Conservation (phyloP, 2,113 vertebrate species). For the Butorides virescens region DNA sequence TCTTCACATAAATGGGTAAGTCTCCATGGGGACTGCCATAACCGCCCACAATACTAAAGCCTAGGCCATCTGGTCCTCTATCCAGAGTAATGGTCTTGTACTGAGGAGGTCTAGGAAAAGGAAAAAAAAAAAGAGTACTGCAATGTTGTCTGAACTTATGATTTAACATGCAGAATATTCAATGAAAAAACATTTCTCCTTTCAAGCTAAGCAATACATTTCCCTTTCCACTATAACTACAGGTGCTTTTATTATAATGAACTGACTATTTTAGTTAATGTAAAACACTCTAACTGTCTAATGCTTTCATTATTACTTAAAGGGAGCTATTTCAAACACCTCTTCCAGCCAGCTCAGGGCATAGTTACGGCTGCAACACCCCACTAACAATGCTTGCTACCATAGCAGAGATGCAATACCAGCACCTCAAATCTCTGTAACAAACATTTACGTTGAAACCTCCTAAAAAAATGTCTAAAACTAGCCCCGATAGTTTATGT, state of each 20-base stretch:
- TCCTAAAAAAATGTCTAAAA: background rate
- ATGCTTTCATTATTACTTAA: background rate
- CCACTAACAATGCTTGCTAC: background rate
- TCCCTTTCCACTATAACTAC: background rate
- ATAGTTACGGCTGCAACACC: background rate
- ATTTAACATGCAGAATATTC: background rate
- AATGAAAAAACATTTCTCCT: background rate
- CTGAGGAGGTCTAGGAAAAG: constrained; percentile 85
- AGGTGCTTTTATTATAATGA: background rate
- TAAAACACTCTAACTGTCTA: background rate
- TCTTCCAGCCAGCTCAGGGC: background rate
- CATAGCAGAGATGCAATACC: background rate
- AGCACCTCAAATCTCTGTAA: background rate
- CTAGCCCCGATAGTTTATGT: background rate
- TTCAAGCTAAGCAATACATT: background rate
- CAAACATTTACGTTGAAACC: background rate
- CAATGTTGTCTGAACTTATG: background rate
- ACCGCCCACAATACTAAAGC: constrained; percentile 97
- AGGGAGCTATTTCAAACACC: background rate
- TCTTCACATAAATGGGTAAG: constrained; percentile 96
- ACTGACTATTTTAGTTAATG: background rate
- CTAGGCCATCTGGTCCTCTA: constrained; percentile 92
- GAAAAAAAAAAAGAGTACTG: background rate
- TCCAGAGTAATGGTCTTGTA: constrained; percentile 92
- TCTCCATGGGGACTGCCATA: constrained; percentile 96